A percentile compares a stretch with the other conserved stretches of the same genome.
Conservation (phyloP, 2,888 invertebrate genomes). For the Trachelus stipa region DNA sequence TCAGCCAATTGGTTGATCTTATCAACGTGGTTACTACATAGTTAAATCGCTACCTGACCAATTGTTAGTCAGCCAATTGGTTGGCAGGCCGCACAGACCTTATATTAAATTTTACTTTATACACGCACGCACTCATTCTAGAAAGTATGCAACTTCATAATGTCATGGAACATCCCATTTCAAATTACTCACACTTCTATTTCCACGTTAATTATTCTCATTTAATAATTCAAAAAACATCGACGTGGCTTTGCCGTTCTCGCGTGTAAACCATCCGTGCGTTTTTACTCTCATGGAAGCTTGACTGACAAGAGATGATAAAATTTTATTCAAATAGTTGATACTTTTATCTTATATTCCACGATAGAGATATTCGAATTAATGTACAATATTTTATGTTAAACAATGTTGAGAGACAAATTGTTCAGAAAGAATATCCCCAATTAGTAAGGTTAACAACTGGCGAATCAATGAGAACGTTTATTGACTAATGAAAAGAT, state of each 20-base stretch:
- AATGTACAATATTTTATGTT: slow-evolving; percentile 26
- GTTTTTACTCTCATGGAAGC: background rate
- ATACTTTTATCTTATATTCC: background rate
- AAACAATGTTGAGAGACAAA: slow-evolving; percentile 23
- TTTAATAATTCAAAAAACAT: slow-evolving; percentile 6
- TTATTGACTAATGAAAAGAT: too few relatives aligned
- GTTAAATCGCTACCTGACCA: background rate
- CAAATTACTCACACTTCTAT: background rate
- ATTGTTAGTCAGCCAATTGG: background rate
- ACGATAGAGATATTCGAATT: slow-evolving; percentile 7
- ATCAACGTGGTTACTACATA: background rate
- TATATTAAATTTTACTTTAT: slow-evolving; percentile 26
- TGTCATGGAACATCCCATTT: slow-evolving; percentile 57
- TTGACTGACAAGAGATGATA: background rate
- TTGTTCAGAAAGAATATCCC: background rate
- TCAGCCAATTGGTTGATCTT: background rate
- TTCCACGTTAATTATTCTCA: background rate
- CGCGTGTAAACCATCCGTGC: background rate
- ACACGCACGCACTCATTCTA: slow-evolving; percentile 33
- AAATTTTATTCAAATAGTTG: background rate
- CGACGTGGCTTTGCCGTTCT: slow-evolving; percentile 10
- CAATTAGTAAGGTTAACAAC: background rate
- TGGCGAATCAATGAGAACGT: too few relatives aligned
- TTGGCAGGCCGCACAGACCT: slow-evolving; percentile 8
- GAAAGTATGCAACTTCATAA: slow-evolving; percentile 44